Base-by-base conservation (phyloP, 2,797 vertebrate species). In the Mycteria americana region DNA sequence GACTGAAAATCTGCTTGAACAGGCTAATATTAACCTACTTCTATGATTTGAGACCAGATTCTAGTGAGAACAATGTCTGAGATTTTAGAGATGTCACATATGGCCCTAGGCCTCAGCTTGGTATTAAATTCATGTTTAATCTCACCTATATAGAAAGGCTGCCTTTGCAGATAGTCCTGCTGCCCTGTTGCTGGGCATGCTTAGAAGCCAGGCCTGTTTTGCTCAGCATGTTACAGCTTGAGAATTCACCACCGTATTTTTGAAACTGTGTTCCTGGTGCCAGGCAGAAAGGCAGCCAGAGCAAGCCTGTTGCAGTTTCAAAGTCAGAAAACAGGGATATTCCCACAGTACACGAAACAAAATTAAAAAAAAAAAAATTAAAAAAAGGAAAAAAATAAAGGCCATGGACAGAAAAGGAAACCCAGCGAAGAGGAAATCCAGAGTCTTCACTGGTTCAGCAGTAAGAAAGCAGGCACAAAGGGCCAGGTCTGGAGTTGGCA, bases 11-110 rank as follows among this genome's bases (percentile, higher is more conserved):
- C 72, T 69, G 19, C 93, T 89, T 83, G 75, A 94, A 51, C 81
- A 78, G 37, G 64, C 39, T 84, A 51, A 84, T 92, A 89, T 88
- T 89, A 93, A 91, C 72, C 81, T 68, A 8, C 43, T 77, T 88
- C 43, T 50, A 48, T 83, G 50, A 79, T 63, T 3, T 83, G 65
- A 92, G 62, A 65, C 54, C 57, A 92, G 60, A 56, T 31, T 83
- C 62, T 73, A 81, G 91, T 63, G 65, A 95, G 88, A 92, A 68
- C 68, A 91, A 67, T 60, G 70, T 73, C 45, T 91, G 68, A 95
- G 85, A 72, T 94, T 89, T 89, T 69, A 77, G 81, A 83, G 81
- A 75, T 78, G 53, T 92, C 84, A 88, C 7, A 5, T 78, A 63
- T 30, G 51, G 69, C 46, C 35, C 64, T 31, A 50, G 65, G 73